Conservation (phyloP, 2,113 vertebrate species). For the Tinamus guttatus region DNA sequence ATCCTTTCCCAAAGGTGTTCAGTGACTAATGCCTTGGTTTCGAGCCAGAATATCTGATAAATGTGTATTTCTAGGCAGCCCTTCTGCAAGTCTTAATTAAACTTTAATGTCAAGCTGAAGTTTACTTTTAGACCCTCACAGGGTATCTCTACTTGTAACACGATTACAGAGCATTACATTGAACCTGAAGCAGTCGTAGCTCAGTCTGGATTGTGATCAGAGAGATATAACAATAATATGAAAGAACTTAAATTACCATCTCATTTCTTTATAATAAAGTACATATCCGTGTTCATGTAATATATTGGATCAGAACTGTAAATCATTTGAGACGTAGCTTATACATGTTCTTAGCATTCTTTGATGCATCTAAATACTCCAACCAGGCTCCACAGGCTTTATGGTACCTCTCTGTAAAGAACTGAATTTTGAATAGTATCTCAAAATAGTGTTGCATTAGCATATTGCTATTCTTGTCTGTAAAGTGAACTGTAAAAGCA, state of each 20-base stretch:
- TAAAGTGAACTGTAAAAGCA: not conserved
- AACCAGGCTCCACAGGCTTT: too few relatives aligned
- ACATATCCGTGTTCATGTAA: not conserved
- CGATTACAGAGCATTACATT: not conserved
- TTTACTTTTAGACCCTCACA: conserved; percentile 72
- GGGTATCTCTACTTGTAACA: conserved; percentile 24
- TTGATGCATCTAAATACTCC: not conserved
- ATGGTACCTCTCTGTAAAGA: not conserved
- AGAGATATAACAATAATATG: not conserved
- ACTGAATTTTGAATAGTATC: not conserved
- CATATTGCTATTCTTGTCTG: accelerated
- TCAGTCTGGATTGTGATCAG: not conserved
- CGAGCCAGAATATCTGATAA: conserved; percentile 85
- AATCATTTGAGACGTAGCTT: too few relatives aligned
- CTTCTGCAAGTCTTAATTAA: conserved; percentile 84
- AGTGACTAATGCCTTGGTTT: conserved; percentile 86
- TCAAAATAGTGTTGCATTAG: not conserved
- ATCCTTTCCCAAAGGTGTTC: conserved; percentile 84
- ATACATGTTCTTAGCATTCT: not conserved
- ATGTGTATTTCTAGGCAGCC: conserved; percentile 81
- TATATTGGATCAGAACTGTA: not conserved
- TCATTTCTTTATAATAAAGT: not conserved
- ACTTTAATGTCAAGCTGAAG: conserved; percentile 83
- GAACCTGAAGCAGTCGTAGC: not conserved
- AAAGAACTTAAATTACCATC: not conserved